Evolutionary conservation across 2,113 vertebrate genomes (phyloP).

Genomic region (Struthio camelus): DNA sequence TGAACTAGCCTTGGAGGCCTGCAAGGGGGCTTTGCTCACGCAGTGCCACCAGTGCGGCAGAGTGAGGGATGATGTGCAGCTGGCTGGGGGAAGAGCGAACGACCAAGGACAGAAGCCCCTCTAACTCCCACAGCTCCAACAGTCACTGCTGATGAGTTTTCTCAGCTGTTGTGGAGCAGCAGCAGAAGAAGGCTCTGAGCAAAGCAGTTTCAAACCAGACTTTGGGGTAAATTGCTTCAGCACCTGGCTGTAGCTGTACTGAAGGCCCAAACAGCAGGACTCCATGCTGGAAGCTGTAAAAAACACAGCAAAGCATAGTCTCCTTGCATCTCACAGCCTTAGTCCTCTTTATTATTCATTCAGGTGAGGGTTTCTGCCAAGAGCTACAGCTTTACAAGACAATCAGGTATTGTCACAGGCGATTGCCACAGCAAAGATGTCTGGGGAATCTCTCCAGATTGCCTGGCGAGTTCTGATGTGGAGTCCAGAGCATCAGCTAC

Average conservation of each 20-base stretch:
- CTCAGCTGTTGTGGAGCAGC: background rate
- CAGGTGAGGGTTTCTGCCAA: background rate
- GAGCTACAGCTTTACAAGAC: background rate
- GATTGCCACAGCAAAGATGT: background rate
- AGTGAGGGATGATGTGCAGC: background rate
- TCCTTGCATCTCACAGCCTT: background rate
- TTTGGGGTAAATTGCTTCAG: background rate
- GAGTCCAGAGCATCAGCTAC: background rate
- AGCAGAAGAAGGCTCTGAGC: background rate
- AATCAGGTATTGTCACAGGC: background rate
- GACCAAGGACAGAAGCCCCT: background rate
- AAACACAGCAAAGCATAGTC: constrained; percentile 8
- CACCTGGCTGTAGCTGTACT: background rate
- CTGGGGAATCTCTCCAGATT: background rate
- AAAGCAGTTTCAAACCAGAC: background rate
- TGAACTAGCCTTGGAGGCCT: accelerated
- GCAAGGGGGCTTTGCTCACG: background rate
- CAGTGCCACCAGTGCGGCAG: background rate
- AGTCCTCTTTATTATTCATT: background rate
- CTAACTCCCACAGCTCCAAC: background rate
- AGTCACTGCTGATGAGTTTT: background rate
- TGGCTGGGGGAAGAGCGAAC: background rate
- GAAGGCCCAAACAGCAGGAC: background rate
- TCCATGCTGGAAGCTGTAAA: background rate
- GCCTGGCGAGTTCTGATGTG: background rate